phyloP scores from a whole-genome alignment of 2,888 invertebrate species.

The Ypsolopha sequella region DNA sequence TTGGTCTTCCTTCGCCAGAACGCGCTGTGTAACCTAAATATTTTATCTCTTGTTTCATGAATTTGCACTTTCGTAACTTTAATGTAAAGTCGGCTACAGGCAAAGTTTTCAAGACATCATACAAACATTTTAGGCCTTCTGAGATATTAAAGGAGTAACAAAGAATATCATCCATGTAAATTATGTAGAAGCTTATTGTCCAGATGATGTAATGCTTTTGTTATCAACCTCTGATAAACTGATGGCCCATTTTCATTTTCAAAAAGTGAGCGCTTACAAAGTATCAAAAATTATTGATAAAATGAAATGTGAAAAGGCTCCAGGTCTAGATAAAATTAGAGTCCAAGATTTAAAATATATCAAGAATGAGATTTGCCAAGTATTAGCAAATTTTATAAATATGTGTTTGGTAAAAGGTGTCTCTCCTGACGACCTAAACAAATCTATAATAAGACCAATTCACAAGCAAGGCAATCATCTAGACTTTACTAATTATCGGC shows the following conservation, averaged over 20 bases:
- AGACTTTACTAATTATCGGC: too few species aligned
- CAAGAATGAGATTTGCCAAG: too few species aligned
- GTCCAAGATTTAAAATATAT: too few species aligned
- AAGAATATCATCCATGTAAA: conserved; percentile 6
- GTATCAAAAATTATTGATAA: too few species aligned
- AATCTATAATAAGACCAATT: too few species aligned
- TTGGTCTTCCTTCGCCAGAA: background rate
- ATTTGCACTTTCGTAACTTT: background rate
- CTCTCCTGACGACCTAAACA: too few species aligned
- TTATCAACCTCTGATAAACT: conserved; percentile 11
- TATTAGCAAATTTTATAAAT: too few species aligned
- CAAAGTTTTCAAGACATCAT: background rate
- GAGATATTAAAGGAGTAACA: background rate
- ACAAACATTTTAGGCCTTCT: conserved; percentile 2
- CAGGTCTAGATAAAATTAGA: too few species aligned
- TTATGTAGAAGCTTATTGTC: background rate
- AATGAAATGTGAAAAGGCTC: too few species aligned
- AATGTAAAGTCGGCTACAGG: background rate
- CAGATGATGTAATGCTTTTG: conserved; percentile 7
- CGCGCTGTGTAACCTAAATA: background rate
- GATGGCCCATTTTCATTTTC: conserved; percentile 11
- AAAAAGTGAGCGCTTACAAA: too few species aligned
- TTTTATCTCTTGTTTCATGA: background rate
- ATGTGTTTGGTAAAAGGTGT: too few species aligned
- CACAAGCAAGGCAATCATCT: too few species aligned